Percentiles rank a stretch among this genome's conserved stretches.
Evolutionary conservation across 2,888 invertebrate genomes (phyloP).

Genomic region (Mythimna vitellina): DNA sequence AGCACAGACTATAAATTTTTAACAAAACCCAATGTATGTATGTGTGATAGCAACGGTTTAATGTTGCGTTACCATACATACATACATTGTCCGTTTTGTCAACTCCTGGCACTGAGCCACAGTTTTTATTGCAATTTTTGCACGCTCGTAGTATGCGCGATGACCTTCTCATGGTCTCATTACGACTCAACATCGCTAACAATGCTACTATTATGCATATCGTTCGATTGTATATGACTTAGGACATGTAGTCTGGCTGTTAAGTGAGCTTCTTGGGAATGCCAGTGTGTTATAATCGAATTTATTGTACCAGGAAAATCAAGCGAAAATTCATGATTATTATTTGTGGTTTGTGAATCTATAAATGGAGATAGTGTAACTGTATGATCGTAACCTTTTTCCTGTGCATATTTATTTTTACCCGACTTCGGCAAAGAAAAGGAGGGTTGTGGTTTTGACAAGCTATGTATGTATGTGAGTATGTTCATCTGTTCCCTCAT

Average conservation of each 20-base stretch:
- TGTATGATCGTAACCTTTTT: not conserved
- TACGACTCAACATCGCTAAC: slow-evolving; percentile 49
- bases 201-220: slow-evolving; percentile 50
- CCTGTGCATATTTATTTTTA: not conserved
- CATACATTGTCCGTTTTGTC: slow-evolving; percentile 32
- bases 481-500: no score
- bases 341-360: not conserved
- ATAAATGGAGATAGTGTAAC: not conserved
- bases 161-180: slow-evolving; percentile 55
- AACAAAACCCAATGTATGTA: no score
- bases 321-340: not conserved
- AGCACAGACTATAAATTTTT: no score
- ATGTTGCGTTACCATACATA: slow-evolving; percentile 23
- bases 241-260: slow-evolving; percentile 54
- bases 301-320: slow-evolving; percentile 36
- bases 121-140: slow-evolving; percentile 52
- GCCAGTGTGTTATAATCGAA: slow-evolving; percentile 25
- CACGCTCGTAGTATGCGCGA: slow-evolving; percentile 48
- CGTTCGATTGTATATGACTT: slow-evolving; percentile 57
- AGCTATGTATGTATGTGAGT: no score
- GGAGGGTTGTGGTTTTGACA: no score
- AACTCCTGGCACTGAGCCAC: slow-evolving; percentile 52
- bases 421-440: no score
- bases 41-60: no score
- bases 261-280: slow-evolving; percentile 39